Evolutionary conservation across 2,888 invertebrate genomes (phyloP), one percentile per base, ranked within the genome.

Genomic region (Nemotelus nigrinus): DNA sequence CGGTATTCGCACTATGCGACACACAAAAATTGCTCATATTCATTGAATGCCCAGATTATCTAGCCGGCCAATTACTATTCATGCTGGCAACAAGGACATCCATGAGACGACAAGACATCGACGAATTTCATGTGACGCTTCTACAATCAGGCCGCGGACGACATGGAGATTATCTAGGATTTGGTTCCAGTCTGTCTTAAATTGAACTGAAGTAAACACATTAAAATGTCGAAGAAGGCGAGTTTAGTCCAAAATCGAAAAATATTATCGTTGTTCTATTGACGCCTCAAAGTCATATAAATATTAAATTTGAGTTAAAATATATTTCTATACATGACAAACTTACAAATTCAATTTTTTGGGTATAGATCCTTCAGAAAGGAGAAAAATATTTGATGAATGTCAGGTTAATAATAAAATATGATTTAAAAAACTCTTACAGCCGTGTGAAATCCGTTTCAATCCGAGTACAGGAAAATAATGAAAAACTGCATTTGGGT

Each of bases 41-140:
- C 5, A 43, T 43, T 25, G 63, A 41, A 63, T 7, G 43, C 63
- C 63, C 41, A 25, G 41, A 63, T 7, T 63, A 63, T 63, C 25
- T 7, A 43, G 41, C 68, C 48, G 53, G 41, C 39, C 68, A n/a
- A 68, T 68, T 70, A 70, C 70, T 70, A 70, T 70, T 70, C 70
- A 70, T 70, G 8, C 43, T 55, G 50, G 50, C 70, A 70, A 70
- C 44, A 70, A 70, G 70, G 70, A 70, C 55, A 70, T 53, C 47
- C 55, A 53, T 55, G 70, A 53, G 55, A 70, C 70, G 70, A 53
- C 53, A 53, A 53, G 70, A 43, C 50, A 53, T 55, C 70, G 43
- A 44, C n/a, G 44, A 53, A 50, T 47, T 39, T 43, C 2, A 41
- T 65, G 45, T 47, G 70, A 43, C 41, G 53, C 10, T 55, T 55